Base-by-base conservation (phyloP, 2,113 vertebrate genomes). In the Ctenodactylus gundi region DNA sequence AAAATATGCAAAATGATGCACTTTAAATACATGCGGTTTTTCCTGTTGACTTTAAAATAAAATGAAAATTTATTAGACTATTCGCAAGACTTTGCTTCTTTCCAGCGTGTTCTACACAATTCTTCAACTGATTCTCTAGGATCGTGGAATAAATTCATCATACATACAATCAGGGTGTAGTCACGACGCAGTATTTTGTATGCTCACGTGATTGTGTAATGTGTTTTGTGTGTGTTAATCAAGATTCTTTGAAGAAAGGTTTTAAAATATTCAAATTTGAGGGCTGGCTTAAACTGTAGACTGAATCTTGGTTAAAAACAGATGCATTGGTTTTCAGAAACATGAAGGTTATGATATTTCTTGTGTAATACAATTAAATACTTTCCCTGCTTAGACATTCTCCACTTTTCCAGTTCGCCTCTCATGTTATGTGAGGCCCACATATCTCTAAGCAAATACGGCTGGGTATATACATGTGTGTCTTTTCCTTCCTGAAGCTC, bases 11-110 rank as follows among this genome's bases (percentile, higher is more conserved):
- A 92, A 68, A 76, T 87, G 27, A 57, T 77, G 1, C 3, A 83
- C n/a, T 83, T 93, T 89, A 83, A 64, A 73, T 10, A 82, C 51
- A 80, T 94, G 31, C 0, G 78, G 57, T 93, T 96, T 95, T 96
- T 93, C 67, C 78, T 78, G 34, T 78, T 77, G 44, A 94, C n/a
- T 82, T 94, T 93, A 83, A 91, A 88, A 87, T 75, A 46, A 82
- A 96, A 86, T 68, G 15, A 81, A 82, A 70, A 85, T 84, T 27
- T 60, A 49, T 86, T 85, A 58, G 62, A 72, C 18, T 67, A 64
- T 77, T 92, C 83, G 53, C 2, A 18, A 83, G 31, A 6, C 15
- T 75, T 82, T 88, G 2, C 8, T 58, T 94, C 44, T 73, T 76
- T 94, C n/a, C 7, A 88, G 4, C 46, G 58, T 53, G 12, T 10